Conservation (phyloP, 2,113 vertebrate genomes). For the Anthoscopus minutus region DNA sequence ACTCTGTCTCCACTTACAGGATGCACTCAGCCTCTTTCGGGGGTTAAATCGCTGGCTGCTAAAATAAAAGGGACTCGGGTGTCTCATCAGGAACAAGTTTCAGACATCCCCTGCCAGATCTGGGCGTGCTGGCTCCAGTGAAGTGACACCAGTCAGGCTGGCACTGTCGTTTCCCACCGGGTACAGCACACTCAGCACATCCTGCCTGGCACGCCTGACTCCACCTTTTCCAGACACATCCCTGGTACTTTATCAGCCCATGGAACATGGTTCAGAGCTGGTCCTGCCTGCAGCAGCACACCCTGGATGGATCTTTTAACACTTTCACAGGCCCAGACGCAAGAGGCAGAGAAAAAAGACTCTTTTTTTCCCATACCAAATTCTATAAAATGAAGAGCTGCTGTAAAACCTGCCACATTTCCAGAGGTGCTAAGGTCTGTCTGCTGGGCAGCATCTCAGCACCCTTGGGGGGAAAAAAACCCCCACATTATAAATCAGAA, state of each 20-base stretch:
- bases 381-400: not conserved
- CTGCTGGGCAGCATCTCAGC: not conserved
- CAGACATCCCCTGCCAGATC: not conserved
- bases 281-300: not conserved
- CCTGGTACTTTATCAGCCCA: not conserved
- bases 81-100: too few relatives aligned
- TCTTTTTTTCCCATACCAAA: not conserved
- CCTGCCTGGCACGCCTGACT: fast-evolving
- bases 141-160: not conserved
- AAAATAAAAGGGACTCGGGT: not conserved
- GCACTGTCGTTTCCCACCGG: fast-evolving
- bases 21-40: not conserved
- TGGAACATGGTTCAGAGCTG: not conserved
- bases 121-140: fast-evolving
- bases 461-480: not conserved
- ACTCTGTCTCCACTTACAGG: not conserved
- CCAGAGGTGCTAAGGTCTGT: not conserved
- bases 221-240: not conserved
- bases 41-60: not conserved
- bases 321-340: not conserved
- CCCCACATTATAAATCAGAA: fast-evolving
- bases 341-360: not conserved
- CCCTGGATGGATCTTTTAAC: fast-evolving
- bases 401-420: fast-evolving
- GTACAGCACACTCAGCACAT: not conserved